A percentile compares a stretch with the other conserved stretches of the same genome.
Evolutionary conservation across 2,797 vertebrate species (phyloP).

Genomic region (Hafferia zeledoni): DNA sequence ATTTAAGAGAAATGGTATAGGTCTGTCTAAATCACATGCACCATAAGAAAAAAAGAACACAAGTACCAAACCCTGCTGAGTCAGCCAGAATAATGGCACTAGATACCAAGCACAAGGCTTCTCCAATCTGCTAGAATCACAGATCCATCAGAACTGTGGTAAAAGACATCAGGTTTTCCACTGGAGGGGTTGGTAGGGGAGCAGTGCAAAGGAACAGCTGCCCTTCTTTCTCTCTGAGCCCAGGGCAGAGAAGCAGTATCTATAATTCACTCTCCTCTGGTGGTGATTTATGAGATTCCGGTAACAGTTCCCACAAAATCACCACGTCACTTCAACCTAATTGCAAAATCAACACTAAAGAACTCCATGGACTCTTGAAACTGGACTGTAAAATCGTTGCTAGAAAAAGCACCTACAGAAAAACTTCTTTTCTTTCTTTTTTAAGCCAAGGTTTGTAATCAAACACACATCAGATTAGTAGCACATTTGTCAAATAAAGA

Average conservation of each 20-base stretch:
- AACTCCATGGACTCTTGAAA: background rate
- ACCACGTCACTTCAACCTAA: background rate
- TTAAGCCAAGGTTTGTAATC: background rate
- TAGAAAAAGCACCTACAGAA: background rate
- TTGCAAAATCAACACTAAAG: background rate
- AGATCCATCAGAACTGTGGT: fast-evolving
- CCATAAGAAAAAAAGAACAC: background rate
- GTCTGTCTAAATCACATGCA: background rate
- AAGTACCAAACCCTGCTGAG: background rate
- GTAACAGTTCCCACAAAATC: background rate
- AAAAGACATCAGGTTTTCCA: background rate
- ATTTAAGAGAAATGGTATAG: background rate
- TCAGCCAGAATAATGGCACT: background rate
- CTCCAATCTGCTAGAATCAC: background rate
- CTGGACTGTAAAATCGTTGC: background rate
- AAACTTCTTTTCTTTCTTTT: background rate
- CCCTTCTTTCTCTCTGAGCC: background rate
- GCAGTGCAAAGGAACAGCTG: background rate
- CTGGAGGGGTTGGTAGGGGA: fast-evolving
- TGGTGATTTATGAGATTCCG: background rate
- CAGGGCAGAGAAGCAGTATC: background rate
- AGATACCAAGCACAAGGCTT: background rate
- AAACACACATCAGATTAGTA: background rate
- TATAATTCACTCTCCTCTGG: background rate
- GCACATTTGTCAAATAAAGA: background rate